phyloP scores from a whole-genome alignment of 2,797 vertebrate species.

The Pteropus rufus region DNA sequence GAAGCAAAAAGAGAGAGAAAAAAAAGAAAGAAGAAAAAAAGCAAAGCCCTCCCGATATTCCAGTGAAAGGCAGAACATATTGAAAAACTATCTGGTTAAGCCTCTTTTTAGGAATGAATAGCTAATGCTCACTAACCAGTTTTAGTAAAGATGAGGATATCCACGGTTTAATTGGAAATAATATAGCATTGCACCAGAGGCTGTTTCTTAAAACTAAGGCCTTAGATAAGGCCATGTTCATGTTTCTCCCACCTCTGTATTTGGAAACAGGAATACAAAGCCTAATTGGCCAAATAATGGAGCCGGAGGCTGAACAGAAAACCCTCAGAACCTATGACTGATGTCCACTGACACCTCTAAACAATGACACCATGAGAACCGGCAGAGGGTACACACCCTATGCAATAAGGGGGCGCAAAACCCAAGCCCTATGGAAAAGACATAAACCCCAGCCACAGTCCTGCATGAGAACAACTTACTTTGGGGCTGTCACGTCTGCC shows the following conservation, averaged over 20 bases:
- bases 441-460: neutral
- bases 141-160: neutral
- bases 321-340: constrained; percentile 23
- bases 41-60: neutral
- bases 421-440: neutral
- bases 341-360: neutral
- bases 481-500: neutral
- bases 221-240: constrained; percentile 58
- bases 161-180: constrained; percentile 57
- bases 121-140: neutral
- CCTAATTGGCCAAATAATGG: constrained; percentile 47
- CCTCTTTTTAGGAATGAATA: constrained; percentile 59
- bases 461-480: neutral
- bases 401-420: neutral
- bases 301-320: constrained; percentile 17
- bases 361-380: constrained; percentile 53
- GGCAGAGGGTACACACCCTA: neutral
- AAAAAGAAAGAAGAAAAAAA: neutral
- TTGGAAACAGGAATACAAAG: constrained; percentile 60
- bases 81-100: constrained; percentile 55
- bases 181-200: neutral
- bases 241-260: constrained; percentile 44
- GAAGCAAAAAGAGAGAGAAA: neutral
- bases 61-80: constrained; percentile 17
- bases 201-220: constrained; percentile 40